Conservation (phyloP, 2,797 vertebrate genomes). For the Amblyopsis hoosieri region DNA sequence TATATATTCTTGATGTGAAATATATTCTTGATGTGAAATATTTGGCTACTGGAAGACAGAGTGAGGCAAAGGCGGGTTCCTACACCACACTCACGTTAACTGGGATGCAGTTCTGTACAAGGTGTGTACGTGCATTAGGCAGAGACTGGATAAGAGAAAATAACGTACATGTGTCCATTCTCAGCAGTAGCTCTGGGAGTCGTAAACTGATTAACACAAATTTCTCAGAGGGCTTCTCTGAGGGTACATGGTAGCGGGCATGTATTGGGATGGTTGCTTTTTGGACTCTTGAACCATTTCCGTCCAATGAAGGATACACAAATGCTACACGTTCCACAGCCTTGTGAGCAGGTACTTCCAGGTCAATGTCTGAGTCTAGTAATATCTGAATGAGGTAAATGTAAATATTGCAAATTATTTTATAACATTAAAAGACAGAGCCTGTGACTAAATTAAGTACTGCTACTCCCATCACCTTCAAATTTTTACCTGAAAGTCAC, state of each 20-base stretch:
- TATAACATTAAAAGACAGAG: not conserved
- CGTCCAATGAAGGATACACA: conserved; percentile 72
- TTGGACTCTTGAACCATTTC: conserved; percentile 55
- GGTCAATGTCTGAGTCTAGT: conserved; percentile 77
- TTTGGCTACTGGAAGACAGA: no score
- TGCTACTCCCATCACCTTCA: not conserved
- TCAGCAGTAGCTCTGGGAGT: conserved; percentile 81
- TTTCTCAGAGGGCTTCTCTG: conserved; percentile 39
- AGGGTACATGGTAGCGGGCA: conserved; percentile 86
- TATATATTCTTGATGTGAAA: no score
- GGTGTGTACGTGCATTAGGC: not conserved
- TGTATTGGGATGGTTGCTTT: conserved; percentile 83
- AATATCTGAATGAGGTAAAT: conserved; percentile 73
- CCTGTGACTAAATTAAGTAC: no score
- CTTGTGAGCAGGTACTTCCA: conserved; percentile 88
- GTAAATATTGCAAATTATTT: not conserved
- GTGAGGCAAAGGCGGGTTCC: no score
- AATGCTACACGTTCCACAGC: conserved; percentile 74
- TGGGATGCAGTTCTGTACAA: no score
- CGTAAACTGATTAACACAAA: conserved; percentile 65
- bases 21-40: no score
- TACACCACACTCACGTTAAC: no score
- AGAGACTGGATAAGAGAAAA: not conserved
- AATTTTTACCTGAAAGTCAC: conserved; percentile 81
- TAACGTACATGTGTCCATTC: conserved; percentile 78